Conservation (phyloP, 1,140 invertebrate species). For the Cydia amplana region DNA sequence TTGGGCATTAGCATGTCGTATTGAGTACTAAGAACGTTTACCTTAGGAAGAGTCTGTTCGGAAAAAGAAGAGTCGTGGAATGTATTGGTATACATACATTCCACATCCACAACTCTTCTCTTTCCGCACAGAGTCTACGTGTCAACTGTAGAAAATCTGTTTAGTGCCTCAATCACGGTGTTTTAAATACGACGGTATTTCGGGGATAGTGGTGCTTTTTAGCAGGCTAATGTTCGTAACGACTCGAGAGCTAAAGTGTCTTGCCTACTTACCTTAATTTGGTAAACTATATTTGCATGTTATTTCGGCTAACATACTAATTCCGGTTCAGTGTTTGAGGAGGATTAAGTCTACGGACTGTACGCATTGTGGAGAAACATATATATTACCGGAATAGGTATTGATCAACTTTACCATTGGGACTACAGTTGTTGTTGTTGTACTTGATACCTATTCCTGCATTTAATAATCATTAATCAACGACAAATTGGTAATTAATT, state of each 20-base stretch:
- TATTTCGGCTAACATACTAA: conserved; percentile 5
- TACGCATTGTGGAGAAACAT: neutral
- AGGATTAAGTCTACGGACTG: neutral
- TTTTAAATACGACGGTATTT: neutral
- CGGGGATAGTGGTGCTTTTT: neutral
- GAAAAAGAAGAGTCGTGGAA: too few relatives aligned
- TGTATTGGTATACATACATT: too few relatives aligned
- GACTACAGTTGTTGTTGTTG: neutral
- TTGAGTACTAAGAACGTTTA: too few relatives aligned
- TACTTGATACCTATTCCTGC: conserved; percentile 25
- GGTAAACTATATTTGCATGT: neutral
- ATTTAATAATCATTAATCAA: conserved; percentile 30
- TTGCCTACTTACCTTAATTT: neutral
- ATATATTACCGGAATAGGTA: neutral
- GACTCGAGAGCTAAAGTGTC: neutral
- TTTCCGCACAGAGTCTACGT: too few relatives aligned
- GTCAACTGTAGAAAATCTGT: too few relatives aligned
- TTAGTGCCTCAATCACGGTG: neutral
- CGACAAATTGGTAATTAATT: conserved; percentile 35
- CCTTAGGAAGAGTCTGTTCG: too few relatives aligned
- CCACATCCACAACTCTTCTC: too few relatives aligned
- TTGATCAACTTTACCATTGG: neutral
- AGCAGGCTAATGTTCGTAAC: neutral
- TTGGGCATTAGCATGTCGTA: too few relatives aligned
- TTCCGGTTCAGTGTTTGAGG: neutral